Base-by-base conservation (phyloP, 2,113 vertebrate species). In the Megaceryle torquata region DNA sequence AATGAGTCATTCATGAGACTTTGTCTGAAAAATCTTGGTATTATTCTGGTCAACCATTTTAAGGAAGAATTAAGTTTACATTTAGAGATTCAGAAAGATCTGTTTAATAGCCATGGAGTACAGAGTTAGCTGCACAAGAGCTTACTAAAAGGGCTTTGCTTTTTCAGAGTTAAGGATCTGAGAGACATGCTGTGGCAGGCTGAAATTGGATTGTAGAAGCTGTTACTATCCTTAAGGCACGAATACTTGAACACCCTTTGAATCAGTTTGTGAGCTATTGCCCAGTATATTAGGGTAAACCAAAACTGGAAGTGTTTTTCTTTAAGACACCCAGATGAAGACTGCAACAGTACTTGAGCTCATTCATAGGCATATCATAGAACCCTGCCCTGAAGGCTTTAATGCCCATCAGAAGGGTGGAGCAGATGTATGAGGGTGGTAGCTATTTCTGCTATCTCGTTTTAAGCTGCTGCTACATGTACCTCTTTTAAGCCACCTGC, bases 301-400 rank as follows among this genome's bases (percentile, higher is more conserved):
- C 75, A 82, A 91, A 94, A 75, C 41, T 81, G 53, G 39, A 93
- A 71, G 89, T 85, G 39, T 91, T 95, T 71, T 78, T 33, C 48
- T 89, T 65, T 90, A 75, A 43, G 84, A 44, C 44, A 53, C 28
- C 41, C 63, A 82, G 28, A 33, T 93, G 79, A 90, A 88, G 67
- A 31, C 39, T 86, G 48, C 50, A 72, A 22, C 17, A 82, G 44
- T 33, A 14, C n/a, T 46, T 64, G 69, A 91, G 43, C 43, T 93
- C 60, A 88, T 94, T 74, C 76, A 43, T 9, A 67, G 33, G 31
- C 37, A 3, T 77, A 71, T 70, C 51, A 1, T 80, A 59, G 16
- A 92, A 76, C 51, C n/a, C 64, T 94, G 28, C 85, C 76, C 71
- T 63, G 44, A 59, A 72, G 86, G 76, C 46, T 91, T 72, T 54